Conservation (phyloP, 2,888 invertebrate species). For the Heliothis peltigera region DNA sequence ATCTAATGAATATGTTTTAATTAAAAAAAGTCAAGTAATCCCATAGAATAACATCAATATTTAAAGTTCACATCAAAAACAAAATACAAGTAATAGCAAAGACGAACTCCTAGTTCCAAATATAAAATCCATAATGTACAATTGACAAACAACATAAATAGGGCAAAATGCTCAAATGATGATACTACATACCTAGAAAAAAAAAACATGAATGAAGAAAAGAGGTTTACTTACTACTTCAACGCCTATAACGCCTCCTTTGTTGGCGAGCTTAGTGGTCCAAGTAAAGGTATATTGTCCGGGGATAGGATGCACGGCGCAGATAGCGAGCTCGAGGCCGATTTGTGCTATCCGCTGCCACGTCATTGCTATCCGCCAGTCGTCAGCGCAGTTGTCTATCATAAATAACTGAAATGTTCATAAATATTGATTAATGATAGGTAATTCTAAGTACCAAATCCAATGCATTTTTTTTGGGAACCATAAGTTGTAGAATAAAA, state of each 20-base stretch:
- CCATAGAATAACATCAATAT: neutral
- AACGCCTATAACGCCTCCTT: constrained; percentile 92
- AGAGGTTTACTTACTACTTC: constrained; percentile 87
- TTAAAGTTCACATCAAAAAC: constrained; percentile 6
- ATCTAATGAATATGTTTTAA: neutral
- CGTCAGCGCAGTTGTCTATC: constrained; percentile 99
- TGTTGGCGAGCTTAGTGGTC: constrained; percentile 98
- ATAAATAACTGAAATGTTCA: constrained; percentile 96
- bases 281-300: constrained; percentile 98
- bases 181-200: constrained; percentile 6
- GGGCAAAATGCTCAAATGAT: constrained; percentile 23
- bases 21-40: neutral
- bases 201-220: constrained; percentile 2
- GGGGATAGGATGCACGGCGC: constrained; percentile 99
- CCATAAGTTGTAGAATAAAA: too few species aligned
- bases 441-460: too few species aligned
- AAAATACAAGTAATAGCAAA: neutral
- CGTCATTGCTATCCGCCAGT: constrained; percentile 99
- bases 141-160: constrained; percentile 19
- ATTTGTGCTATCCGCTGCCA: constrained; percentile 99
- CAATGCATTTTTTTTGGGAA: too few species aligned
- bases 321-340: constrained; percentile 97
- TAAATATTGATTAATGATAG: constrained; percentile 28
- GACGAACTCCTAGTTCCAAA: neutral
- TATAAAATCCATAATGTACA: neutral